A percentile compares a stretch with the other conserved stretches of the same genome.
phyloP scores from a whole-genome alignment of 23 tunicate species.

The Phallusia fumigata region DNA sequence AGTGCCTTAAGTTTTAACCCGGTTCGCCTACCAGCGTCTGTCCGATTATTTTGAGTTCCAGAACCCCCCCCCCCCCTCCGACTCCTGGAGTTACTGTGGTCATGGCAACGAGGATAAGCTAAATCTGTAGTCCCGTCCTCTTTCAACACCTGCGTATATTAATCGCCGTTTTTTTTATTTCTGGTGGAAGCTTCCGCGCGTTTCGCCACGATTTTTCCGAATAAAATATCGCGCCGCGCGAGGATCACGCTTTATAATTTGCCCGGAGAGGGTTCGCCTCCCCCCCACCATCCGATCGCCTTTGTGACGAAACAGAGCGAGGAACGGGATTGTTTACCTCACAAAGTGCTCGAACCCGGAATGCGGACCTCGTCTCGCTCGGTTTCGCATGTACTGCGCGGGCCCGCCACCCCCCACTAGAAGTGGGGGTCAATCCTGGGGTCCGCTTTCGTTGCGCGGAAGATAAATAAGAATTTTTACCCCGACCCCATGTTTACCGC shows the following conservation, averaged over 20 bases:
- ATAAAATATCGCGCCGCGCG: constrained; percentile 1
- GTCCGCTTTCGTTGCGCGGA: constrained; percentile 18
- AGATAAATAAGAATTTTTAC: neutral
- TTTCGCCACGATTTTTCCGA: neutral
- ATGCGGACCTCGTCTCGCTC: neutral
- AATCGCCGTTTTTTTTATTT: neutral
- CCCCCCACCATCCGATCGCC: constrained; percentile 21
- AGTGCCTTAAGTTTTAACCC: too few relatives aligned
- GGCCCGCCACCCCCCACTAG: neutral
- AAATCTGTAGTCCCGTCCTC: neutral
- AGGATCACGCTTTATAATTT: constrained; percentile 1
- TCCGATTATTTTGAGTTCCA: neutral
- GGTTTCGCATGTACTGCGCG: neutral
- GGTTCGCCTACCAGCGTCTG: too few relatives aligned
- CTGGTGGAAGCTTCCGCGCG: neutral
- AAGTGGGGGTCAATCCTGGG: constrained; percentile 20
- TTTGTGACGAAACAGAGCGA: constrained; percentile 21
- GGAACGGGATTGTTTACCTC: neutral
- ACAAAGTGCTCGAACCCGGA: neutral
- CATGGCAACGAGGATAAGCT: neutral
- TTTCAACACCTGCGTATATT: neutral
- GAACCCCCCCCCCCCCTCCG: neutral
- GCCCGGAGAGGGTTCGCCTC: constrained; percentile 14
- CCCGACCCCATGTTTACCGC: constrained; percentile 6
- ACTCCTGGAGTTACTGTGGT: neutral